Evolutionary conservation across 2,888 invertebrate genomes (phyloP), one percentile per base, ranked within the genome.

Genomic region (Zygothrica quintamaculata): DNA sequence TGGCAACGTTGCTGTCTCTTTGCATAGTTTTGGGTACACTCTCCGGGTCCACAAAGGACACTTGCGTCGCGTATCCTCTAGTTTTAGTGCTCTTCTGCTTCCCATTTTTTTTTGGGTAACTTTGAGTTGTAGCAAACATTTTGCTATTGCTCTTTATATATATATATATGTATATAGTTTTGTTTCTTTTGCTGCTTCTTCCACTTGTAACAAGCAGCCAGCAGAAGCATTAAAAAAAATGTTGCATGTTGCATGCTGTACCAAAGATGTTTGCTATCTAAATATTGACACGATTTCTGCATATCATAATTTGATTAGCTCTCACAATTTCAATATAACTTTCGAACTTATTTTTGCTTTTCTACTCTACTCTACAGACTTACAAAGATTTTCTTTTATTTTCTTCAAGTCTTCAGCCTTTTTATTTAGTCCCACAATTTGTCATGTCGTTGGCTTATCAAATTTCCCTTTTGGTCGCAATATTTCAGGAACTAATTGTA

Each of bases 401-500:
- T n/a, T n/a, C n/a, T n/a, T n/a, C n/a, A n/a, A n/a, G n/a, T n/a
- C n/a, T n/a, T n/a, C n/a, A n/a, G n/a, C n/a, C n/a, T n/a, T n/a
- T n/a, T n/a, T n/a, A n/a, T n/a, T n/a, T n/a, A n/a, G n/a, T n/a
- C 7, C 31, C 47, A 22, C 13, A 29, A 72, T 59, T 59, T 34
- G 36, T 69, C 46, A 66, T 22, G n/a, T 11, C 26, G 37, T 31
- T 22, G 47, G 44, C 69, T 46, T 62, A 69, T 61, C 74, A 69
- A 70, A 74, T 70, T 42, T 47, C 70, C 15, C 22, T 29, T 31
- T 13, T 36, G 33, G 37, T 40, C 47, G 61, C 51, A 70, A n/a
- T 74, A 70, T 71, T 57, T 71, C 74, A 71, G 34, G 67, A 74
- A 53, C 53, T 71, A 74, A 71, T 71, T 74, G 70, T 36, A 51